phyloP scores from a whole-genome alignment of 1,140 invertebrate species.

The Cyclina sinensis region DNA sequence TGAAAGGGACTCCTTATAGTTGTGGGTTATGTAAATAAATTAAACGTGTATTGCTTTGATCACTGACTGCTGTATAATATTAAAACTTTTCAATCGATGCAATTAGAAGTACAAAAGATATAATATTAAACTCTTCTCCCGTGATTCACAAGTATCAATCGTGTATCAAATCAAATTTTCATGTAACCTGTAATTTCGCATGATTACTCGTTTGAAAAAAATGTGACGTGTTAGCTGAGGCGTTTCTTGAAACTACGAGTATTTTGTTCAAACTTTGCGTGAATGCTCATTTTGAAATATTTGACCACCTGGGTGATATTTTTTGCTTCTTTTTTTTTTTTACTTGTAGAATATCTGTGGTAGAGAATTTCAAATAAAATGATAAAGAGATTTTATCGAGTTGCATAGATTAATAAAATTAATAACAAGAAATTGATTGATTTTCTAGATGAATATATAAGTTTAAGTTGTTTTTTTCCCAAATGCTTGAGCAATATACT shows the following conservation, averaged over 20 bases:
- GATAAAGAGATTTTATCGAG: no score
- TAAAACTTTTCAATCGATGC: constrained; percentile 28
- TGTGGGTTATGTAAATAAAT: constrained; percentile 44
- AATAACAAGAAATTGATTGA: no score
- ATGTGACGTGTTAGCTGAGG: not conserved
- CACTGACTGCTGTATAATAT: not conserved
- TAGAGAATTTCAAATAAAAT: no score
- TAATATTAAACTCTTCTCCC: not conserved
- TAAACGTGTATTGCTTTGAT: not conserved
- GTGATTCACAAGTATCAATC: constrained; percentile 5
- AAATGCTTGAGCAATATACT: no score
- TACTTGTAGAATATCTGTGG: no score
- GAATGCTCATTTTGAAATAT: not conserved
- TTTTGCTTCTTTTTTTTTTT: not conserved
- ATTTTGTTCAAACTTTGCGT: no score
- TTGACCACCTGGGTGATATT: not conserved
- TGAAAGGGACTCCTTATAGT: constrained; percentile 8
- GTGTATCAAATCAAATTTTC: constrained; percentile 1
- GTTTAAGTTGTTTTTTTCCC: no score
- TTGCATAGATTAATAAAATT: no score
- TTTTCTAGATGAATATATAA: no score
- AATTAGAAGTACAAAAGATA: constrained; percentile 35
- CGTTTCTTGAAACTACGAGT: no score
- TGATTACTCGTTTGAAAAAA: constrained; percentile 21
- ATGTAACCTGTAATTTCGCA: not conserved